Percentiles rank a stretch among this genome's conserved stretches.
Evolutionary conservation across 2,888 invertebrate genomes (phyloP).

Genomic region (Cantharis rustica): DNA sequence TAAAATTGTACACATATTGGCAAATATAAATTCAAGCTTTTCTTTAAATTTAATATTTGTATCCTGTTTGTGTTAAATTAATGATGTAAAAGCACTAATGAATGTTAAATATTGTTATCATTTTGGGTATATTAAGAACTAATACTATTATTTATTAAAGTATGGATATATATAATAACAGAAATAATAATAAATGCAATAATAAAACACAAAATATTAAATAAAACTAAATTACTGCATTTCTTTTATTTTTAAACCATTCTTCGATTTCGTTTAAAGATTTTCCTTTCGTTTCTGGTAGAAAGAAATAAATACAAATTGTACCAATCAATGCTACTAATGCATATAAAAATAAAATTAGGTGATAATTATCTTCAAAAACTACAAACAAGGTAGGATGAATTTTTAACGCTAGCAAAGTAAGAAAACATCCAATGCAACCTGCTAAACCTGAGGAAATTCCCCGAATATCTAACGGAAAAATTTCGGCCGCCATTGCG

Average conservation of each 20-base stretch:
- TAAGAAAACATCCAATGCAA: slow-evolving; percentile 58
- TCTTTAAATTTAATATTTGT: no score
- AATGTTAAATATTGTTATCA: no score
- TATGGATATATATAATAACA: no score
- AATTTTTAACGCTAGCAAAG: slow-evolving; percentile 59
- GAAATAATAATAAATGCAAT: no score
- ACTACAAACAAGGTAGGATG: slow-evolving; percentile 55
- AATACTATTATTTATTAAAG: no score
- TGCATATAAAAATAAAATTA: slow-evolving; percentile 60
- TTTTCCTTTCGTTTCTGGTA: slow-evolving; percentile 62
- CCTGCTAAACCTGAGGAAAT: slow-evolving; percentile 58
- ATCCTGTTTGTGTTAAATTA: no score
- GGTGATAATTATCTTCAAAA: slow-evolving; percentile 54
- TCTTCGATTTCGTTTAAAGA: slow-evolving; percentile 59
- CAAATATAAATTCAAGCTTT: no score
- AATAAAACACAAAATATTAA: not conserved
- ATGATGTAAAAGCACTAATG: no score
- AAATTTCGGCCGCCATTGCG: slow-evolving; percentile 62
- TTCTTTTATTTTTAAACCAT: slow-evolving; percentile 48
- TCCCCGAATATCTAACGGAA: slow-evolving; percentile 60
- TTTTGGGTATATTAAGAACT: no score
- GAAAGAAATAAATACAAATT: slow-evolving; percentile 54
- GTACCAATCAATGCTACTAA: slow-evolving; percentile 56
- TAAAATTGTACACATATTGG: no score
- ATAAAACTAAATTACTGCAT: not conserved